Percentiles rank a stretch among this genome's conserved stretches.
Evolutionary conservation across 2,113 vertebrate genomes (phyloP).

Genomic region (Aix galericulata): DNA sequence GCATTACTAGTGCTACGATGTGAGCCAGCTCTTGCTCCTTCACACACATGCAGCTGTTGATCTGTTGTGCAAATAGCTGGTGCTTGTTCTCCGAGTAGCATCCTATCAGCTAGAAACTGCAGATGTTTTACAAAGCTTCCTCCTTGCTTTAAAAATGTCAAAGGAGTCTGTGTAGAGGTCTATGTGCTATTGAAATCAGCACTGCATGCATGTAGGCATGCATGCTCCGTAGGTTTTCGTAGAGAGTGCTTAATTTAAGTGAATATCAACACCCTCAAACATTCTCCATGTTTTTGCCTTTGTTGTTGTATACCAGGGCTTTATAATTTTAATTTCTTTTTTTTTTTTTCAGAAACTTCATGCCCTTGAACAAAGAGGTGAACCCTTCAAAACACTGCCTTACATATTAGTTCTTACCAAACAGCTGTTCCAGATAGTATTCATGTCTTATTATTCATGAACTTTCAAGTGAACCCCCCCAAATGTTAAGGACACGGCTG

Average conservation of each 20-base stretch:
- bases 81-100: neutral
- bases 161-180: neutral
- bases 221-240: rapidly evolving
- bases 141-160: neutral
- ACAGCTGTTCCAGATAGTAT: conserved; percentile 31
- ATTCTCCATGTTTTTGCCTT: neutral
- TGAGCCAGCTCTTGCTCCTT: rapidly evolving
- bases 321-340: neutral
- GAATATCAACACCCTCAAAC: neutral
- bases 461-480: neutral
- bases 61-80: neutral
- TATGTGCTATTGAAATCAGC: neutral
- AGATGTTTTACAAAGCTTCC: neutral
- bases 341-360: neutral
- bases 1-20: neutral
- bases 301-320: neutral
- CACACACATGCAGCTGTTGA: rapidly evolving
- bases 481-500: conserved; percentile 15
- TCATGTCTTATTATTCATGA: conserved; percentile 28
- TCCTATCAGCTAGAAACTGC: neutral
- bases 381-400: neutral
- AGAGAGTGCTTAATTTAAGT: neutral
- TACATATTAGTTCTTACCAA: neutral
- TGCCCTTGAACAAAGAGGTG: neutral
- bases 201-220: rapidly evolving